phyloP scores from a whole-genome alignment of 2,888 invertebrate genomes.

The Osmoderma eremita region DNA sequence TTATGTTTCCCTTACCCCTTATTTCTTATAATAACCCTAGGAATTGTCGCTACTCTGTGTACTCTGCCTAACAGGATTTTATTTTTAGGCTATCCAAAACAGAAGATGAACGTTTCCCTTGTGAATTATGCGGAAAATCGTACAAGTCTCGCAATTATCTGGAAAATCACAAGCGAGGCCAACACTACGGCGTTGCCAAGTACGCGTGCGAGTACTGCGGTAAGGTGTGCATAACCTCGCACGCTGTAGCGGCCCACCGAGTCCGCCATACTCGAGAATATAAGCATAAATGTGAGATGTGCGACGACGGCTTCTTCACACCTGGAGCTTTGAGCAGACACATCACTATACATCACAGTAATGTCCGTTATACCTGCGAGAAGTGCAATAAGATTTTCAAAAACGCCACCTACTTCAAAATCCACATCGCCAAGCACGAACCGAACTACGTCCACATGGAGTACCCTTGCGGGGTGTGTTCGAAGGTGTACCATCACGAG shows the following conservation, averaged over 20 bases:
- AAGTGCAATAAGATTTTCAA: conserved; percentile 23
- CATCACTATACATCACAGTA: conserved; percentile 8
- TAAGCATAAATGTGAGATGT: conserved; percentile 46
- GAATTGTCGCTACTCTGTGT: too few species aligned
- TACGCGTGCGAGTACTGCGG: too few species aligned
- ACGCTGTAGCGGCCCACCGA: neutral
- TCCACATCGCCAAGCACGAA: conserved; percentile 16
- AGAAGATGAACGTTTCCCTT: too few species aligned
- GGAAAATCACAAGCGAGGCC: too few species aligned
- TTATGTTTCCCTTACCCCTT: too few species aligned
- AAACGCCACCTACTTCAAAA: neutral
- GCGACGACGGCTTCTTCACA: conserved; percentile 46
- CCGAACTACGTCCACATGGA: conserved; percentile 22
- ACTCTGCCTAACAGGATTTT: too few species aligned
- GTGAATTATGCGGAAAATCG: too few species aligned
- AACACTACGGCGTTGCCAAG: too few species aligned
- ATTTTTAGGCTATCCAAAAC: too few species aligned
- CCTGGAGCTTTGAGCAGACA: conserved; percentile 40
- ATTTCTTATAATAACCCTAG: too few species aligned
- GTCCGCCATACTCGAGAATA: neutral
- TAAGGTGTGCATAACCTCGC: too few species aligned
- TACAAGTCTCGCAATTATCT: too few species aligned
- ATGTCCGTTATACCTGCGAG: conserved; percentile 22
- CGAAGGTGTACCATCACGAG: neutral
- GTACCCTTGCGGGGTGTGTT: conserved; percentile 22